Base-by-base conservation (phyloP, 1,140 invertebrate genomes). In the Maconellicoccus hirsutus region DNA sequence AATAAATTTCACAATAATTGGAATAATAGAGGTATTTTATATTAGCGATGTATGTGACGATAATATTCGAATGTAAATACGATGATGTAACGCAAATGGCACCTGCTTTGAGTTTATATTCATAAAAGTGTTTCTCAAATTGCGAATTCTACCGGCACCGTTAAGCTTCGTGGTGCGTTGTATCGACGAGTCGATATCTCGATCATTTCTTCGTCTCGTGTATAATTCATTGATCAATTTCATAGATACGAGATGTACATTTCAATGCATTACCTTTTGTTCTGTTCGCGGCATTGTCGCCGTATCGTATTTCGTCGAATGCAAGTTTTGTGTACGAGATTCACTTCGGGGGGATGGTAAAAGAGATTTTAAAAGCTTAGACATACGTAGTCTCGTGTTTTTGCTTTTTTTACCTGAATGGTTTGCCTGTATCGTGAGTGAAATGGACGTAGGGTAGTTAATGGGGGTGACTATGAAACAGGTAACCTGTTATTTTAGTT, bases 1-100 rank as follows among this genome's bases (percentile, higher is more conserved):
- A 52, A 52, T 52, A 52, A 52, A 52, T 52, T 52, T 52, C 42
- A 52, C 42, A 52, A 52, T 52, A 52, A 52, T 52, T 52, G 42
- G 42, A 52, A 52, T 52, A 52, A 52, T 19, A 16, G 42, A 52
- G 42, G 42, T 52, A 52, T 2, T 52, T 16, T 52, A 52, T 52
- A 52, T 2, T 2, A 52, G n/a, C 42, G 42, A 52, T 52, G n/a
- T 16, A 16, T 19, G 42, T 3, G n/a, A 52, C n/a, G 42, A 52
- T 52, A 52, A 52, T 52, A 52, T 33, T 33, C 29, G 4, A 8
- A 52, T 52, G 42, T 52, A 52, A 52, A 52, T 52, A 52, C 42
- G 42, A 52, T 52, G 42, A 52, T 52, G 42, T 52, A 52, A 52
- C 42, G 42, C 16, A 3, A 6, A 12, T 33, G 12, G 42, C 42